Percentiles rank a stretch among this genome's conserved stretches.
These are phyloP conservation scores for Clupea harengus DNA, from an alignment of 2,113 vertebrate species.

Conservation along the genomic window DNA sequence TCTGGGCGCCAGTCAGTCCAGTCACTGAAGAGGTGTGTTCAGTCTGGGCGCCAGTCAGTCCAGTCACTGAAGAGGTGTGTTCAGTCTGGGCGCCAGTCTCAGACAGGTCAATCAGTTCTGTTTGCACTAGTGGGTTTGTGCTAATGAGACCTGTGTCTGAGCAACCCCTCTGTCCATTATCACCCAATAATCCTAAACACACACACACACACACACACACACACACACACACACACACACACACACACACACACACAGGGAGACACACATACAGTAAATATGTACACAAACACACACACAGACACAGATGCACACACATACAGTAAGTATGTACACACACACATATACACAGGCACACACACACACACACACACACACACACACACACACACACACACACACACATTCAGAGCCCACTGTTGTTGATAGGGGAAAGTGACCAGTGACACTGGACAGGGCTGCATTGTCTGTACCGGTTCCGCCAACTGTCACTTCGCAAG, in stretches of 20 bases:
- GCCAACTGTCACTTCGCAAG: background rate
- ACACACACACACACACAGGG: constrained; percentile 12
- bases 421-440: constrained; percentile 23
- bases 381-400: constrained; percentile 15
- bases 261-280: background rate
- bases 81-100: background rate
- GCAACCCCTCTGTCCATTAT: too few relatives aligned
- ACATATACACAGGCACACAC: constrained; percentile 9
- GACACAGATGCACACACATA: background rate
- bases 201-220: constrained; percentile 20
- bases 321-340: background rate
- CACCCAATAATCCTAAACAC: background rate
- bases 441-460: background rate
- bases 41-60: background rate
- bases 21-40: background rate
- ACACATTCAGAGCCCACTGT: constrained; percentile 11
- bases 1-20: too few relatives aligned
- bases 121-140: constrained; percentile 26
- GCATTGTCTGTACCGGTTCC: background rate
- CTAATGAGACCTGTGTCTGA: constrained; percentile 11
- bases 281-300: constrained; percentile 14
- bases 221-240: constrained; percentile 17
- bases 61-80: background rate
- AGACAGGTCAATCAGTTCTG: constrained; percentile 19
- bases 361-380: constrained; percentile 20